Percentiles rank a stretch among this genome's conserved stretches.
phyloP scores from a whole-genome alignment of 2,113 vertebrate species.

The Chascanopsetta lugubris region DNA sequence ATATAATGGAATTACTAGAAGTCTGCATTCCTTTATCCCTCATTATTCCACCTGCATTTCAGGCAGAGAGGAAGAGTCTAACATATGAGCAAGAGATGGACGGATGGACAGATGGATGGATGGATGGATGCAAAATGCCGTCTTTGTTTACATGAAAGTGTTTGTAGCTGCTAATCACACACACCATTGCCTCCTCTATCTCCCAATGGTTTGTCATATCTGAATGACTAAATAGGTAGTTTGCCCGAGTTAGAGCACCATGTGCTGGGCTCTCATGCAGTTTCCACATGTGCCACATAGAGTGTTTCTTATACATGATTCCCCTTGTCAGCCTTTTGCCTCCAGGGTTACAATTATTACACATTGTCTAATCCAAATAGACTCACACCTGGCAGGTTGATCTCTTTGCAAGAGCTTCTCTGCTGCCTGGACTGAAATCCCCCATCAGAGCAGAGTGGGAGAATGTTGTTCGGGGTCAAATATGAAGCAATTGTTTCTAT shows the following conservation, averaged over 20 bases:
- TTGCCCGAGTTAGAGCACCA: background rate
- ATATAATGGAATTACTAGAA: constrained; percentile 69
- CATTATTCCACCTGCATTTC: constrained; percentile 57
- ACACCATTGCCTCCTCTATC: background rate
- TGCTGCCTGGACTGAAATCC: background rate
- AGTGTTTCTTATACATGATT: background rate
- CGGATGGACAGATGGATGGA: constrained; percentile 13
- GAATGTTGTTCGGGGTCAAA: no score
- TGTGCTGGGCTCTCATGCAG: background rate
- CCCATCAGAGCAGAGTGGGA: background rate
- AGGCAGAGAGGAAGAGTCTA: constrained; percentile 22
- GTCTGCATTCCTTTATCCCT: constrained; percentile 45
- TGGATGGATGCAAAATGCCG: background rate
- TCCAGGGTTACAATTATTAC: background rate
- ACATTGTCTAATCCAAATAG: background rate
- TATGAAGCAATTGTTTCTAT: no score
- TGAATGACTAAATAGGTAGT: background rate
- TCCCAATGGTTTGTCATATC: background rate
- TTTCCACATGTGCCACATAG: background rate
- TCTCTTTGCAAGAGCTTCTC: background rate
- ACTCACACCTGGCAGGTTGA: constrained; percentile 1
- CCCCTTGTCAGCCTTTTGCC: background rate
- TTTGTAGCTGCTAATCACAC: no score
- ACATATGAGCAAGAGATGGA: constrained; percentile 18
- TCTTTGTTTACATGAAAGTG: no score